Base-by-base conservation (phyloP, 1,140 invertebrate genomes). In the Cydia splendana region DNA sequence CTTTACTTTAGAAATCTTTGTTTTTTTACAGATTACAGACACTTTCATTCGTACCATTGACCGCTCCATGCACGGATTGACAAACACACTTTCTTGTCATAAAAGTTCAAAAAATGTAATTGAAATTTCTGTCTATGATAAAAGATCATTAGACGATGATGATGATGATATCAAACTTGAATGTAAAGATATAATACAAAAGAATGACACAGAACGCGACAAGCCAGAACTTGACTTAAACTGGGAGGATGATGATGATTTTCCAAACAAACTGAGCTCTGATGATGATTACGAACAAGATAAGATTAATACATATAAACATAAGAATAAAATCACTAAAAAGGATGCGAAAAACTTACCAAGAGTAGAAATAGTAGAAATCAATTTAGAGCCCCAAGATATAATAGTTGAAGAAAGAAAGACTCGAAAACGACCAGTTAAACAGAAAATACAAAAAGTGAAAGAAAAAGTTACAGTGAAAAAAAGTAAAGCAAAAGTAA, bases 1-100 rank as follows among this genome's bases (percentile, higher is more conserved):
- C 30, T 30, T 30, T 30, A 30, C 30, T 30, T 30, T 30, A 2
- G 30, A 30, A 4, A 30, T 30, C 1, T 30, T 30, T 30, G 30
- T 24, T 71, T 71, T 42, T 18, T 71, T 71, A 42, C 67, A 71
- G 67, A 71, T 71, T 15, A 71, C 67, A 42, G 34, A 34, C n/a
- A 12, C 6, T 13, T 71, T 18, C 7, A 38, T 71, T 5, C 30
- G 67, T 6, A 45, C 30, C 15, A 71, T 71, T 9, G 67, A 71
- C 34, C 20, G 67, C 4, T n/a, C 15, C 0, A 10, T 42, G 9
- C n/a, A 38, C n/a, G 18, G 10, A 38, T 18, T 71, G 5, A 38
- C 30, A 18, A 34, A 71, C 67, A n/a, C 67, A 71, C 34, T 71
- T 6, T 69, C 65, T 34, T 15, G 15, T n/a, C 13, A 69, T 12